Evolutionary conservation across 2,888 invertebrate species (phyloP).

Genomic region (Trichopria drosophilae): DNA sequence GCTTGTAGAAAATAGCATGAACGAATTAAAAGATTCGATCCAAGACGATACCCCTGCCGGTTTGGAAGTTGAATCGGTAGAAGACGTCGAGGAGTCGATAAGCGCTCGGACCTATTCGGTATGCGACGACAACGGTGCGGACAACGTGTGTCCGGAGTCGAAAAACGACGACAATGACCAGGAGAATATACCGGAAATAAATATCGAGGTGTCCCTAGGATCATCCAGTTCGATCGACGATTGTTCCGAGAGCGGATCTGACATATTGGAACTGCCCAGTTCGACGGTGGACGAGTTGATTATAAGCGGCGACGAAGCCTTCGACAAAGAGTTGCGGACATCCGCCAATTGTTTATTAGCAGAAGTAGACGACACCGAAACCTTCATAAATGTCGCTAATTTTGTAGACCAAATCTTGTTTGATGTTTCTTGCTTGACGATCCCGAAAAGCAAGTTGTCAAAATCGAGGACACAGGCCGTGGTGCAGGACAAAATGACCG

Average conservation of each 20-base stretch:
- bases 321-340: slow-evolving; percentile 45
- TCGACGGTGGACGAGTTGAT: slow-evolving; percentile 40
- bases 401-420: slow-evolving; percentile 43
- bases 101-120: neutral
- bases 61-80: neutral
- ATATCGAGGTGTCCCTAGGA: no score
- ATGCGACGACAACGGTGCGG: slow-evolving; percentile 5
- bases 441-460: slow-evolving; percentile 16
- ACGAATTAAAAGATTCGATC: no score
- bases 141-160: slow-evolving; percentile 15
- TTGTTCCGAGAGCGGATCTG: slow-evolving; percentile 39
- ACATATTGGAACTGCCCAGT: slow-evolving; percentile 44
- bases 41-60: neutral
- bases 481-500: slow-evolving; percentile 28
- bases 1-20: no score
- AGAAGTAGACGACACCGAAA: slow-evolving; percentile 43
- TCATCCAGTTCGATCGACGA: no score
- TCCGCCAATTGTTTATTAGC: slow-evolving; percentile 50
- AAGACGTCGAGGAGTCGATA: no score
- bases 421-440: slow-evolving; percentile 34
- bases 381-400: slow-evolving; percentile 35
- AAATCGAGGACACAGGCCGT: slow-evolving; percentile 25
- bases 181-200: slow-evolving; percentile 5
- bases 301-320: slow-evolving; percentile 43
- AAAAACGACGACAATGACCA: slow-evolving; percentile 11